Base-by-base conservation (phyloP, 2,113 vertebrate genomes). In the Piaya cayana region DNA sequence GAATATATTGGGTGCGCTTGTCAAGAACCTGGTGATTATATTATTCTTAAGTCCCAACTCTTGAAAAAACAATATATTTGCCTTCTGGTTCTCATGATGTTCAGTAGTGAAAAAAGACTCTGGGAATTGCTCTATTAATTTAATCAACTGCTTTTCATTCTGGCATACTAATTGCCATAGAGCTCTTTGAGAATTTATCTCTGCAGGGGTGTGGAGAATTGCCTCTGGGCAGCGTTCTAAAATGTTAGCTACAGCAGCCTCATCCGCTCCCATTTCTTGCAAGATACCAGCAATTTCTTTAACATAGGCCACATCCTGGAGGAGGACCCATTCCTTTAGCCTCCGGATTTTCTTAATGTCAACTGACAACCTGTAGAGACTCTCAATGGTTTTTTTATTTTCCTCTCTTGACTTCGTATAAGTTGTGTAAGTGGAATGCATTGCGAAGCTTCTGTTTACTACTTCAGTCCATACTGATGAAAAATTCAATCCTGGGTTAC, bases 91-190 rank as follows among this genome's bases (percentile, higher is more conserved):
- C 90, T 98, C 96, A 5, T 98, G 97, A 96, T 98, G 87, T 17
- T 97, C 88, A 47, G 97, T 95, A 11, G 97, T 98, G 95, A 99
- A 99, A 97, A 99, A 99, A 27, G 99, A 99, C 32, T 98, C 98
- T 29, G 99, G 99, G 96, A 99, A 99, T 77, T 98, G 99, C 95
- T 99, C 98, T 86, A 99, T 98, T 89, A 99, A 98, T 67, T 94
- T 97, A 74, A 99, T 94, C 71, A 99, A 90, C n/a, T 99, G 98
- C 15, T 93, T 97, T 69, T 98, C 82, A 17, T 97, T 98, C 72
- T 97, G 96, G 90, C 99, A 99, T 43, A 99, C 97, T 4, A 97
- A 98, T 79, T 97, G 98, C 99, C 99, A 99, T 47, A 99, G 96
- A 52, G 98, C 97, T 86, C 88, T 98, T 89, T 99, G 98, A 65